These are phyloP conservation scores for Suricata suricatta DNA, from an alignment of 2,113 vertebrate species.

Conservation along the genomic window DNA sequence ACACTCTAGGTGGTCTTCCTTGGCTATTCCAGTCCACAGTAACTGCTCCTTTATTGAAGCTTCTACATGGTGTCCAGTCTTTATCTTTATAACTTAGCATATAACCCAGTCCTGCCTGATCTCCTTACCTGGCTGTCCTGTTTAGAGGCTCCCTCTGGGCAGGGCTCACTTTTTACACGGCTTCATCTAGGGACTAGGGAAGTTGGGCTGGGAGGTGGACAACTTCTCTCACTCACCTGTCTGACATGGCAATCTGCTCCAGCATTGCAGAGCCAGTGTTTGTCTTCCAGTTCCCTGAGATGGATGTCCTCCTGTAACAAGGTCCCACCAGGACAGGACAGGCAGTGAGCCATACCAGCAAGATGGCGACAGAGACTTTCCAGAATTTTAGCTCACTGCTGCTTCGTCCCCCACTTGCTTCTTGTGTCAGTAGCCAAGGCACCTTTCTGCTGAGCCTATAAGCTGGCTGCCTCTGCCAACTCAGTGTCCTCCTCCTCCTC, in stretches of 20 bases:
- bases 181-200: neutral
- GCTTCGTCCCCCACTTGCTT: neutral
- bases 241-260: constrained; percentile 99
- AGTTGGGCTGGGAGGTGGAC: neutral
- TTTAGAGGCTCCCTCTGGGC: neutral
- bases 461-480: neutral
- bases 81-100: constrained; percentile 27
- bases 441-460: neutral
- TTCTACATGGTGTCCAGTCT: neutral
- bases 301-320: constrained; percentile 95
- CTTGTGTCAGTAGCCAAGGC: neutral
- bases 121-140: neutral
- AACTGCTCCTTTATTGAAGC: neutral
- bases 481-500: neutral
- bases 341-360: neutral
- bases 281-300: constrained; percentile 99
- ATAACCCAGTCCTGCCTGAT: neutral
- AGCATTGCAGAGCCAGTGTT: constrained; percentile 99
- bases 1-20: neutral
- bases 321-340: neutral
- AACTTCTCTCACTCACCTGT: constrained; percentile 90
- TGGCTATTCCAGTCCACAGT: neutral
- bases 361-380: neutral
- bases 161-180: neutral
- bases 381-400: neutral